These are phyloP conservation scores for Chrysaora quinquecirrha DNA, from an alignment of 30 jellyfish, hydroid and myxozoan genomes.

Conservation along the genomic window DNA sequence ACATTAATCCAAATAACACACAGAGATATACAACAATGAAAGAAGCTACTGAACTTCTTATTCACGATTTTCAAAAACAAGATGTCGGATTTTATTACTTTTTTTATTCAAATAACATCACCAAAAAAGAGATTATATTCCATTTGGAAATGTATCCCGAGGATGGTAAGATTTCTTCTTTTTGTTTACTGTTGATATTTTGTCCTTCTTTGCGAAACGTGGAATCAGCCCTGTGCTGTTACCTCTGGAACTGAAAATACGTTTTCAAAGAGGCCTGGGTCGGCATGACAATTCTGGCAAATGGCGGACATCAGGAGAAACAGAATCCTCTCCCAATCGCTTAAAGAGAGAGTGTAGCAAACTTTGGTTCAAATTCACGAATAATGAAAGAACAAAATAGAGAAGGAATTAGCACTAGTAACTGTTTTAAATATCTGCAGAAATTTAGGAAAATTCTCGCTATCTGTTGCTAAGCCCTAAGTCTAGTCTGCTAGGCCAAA, in stretches of 20 bases:
- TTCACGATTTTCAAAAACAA: slow-evolving; percentile 12
- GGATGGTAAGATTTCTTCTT: neutral
- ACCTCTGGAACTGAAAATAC: neutral
- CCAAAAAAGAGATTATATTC: neutral
- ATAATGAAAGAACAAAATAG: too few relatives aligned
- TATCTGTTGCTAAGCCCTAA: too few relatives aligned
- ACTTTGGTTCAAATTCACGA: neutral
- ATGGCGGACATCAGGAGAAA: neutral
- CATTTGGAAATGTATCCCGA: slow-evolving; percentile 19
- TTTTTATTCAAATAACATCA: slow-evolving; percentile 13
- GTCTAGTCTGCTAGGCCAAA: too few relatives aligned
- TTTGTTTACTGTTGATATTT: neutral
- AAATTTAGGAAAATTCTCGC: too few relatives aligned
- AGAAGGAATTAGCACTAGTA: too few relatives aligned
- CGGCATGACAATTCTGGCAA: neutral
- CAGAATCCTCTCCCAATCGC: neutral
- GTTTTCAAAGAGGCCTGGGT: too few relatives aligned
- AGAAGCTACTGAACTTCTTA: neutral
- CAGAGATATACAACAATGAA: neutral
- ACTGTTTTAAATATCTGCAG: too few relatives aligned
- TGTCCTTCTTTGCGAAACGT: neutral
- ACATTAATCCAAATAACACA: neutral
- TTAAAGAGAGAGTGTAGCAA: neutral
- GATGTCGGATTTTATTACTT: slow-evolving; percentile 39
- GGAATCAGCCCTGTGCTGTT: neutral